Percentiles rank a stretch among this genome's conserved stretches.
phyloP scores from a whole-genome alignment of 2,797 vertebrate genomes.

The Sparus aurata region DNA sequence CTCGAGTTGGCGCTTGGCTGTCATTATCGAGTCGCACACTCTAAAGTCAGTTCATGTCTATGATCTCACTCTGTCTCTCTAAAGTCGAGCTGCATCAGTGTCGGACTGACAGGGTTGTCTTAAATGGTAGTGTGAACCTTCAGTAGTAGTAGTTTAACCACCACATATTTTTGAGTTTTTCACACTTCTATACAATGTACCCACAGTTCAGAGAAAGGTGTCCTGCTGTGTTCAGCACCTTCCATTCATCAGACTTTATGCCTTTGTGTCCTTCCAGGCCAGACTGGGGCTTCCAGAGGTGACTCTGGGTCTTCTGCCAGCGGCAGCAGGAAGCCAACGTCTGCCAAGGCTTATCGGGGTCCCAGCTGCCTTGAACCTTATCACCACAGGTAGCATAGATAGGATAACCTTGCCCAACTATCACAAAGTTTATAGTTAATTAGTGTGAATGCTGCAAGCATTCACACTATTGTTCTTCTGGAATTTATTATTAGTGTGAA shows the following conservation, averaged over 20 bases:
- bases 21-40: constrained; percentile 92
- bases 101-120: constrained; percentile 21
- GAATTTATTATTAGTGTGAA: too few relatives aligned
- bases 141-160: neutral
- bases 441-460: too few relatives aligned
- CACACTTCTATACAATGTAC: neutral
- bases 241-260: constrained; percentile 17
- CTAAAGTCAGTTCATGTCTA: constrained; percentile 82
- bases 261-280: constrained; percentile 81
- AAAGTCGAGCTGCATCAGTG: neutral
- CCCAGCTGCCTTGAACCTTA: constrained; percentile 91
- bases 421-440: neutral
- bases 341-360: constrained; percentile 93
- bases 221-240: neutral
- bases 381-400: constrained; percentile 88
- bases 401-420: constrained; percentile 1
- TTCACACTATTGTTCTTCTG: too few relatives aligned
- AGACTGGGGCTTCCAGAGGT: constrained; percentile 93
- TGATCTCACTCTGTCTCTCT: constrained; percentile 23
- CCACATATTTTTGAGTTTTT: neutral
- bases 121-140: neutral
- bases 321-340: constrained; percentile 91
- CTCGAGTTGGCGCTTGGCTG: constrained; percentile 93
- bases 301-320: constrained; percentile 91
- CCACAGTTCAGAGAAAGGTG: neutral